A percentile compares a stretch with the other conserved stretches of the same genome.
Evolutionary conservation across 2,113 vertebrate genomes (phyloP).

Genomic region (Paedocypris sp.): DNA sequence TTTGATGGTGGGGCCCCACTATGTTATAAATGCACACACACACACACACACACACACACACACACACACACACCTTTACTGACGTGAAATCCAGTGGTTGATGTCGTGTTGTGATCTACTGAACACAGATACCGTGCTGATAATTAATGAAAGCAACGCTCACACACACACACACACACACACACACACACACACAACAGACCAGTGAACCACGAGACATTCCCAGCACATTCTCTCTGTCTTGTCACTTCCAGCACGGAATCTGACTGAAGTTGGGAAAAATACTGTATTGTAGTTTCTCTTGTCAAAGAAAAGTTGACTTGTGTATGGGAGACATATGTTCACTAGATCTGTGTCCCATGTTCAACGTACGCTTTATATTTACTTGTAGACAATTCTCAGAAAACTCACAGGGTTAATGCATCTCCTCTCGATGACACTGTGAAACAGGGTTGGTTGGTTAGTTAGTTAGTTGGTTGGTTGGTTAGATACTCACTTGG

Average conservation of each 20-base stretch:
- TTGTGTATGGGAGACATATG: background rate
- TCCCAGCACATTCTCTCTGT: constrained; percentile 9
- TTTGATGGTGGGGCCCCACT: background rate
- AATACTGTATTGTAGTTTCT: background rate
- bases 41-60: no score
- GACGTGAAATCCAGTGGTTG: constrained; percentile 17
- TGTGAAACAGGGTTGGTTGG: no score
- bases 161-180: no score
- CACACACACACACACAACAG: no score
- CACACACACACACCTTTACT: constrained; percentile 16
- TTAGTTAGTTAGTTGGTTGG: no score
- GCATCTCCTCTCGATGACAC: no score
- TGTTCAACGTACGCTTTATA: no score
- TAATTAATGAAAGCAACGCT: constrained; percentile 13
- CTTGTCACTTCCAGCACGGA: background rate
- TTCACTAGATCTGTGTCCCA: background rate
- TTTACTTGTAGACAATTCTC: no score
- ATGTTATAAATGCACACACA: background rate
- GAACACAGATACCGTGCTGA: constrained; percentile 7
- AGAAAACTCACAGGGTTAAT: no score
- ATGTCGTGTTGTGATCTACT: constrained; percentile 15
- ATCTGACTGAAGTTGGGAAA: background rate
- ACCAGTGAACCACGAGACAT: constrained; percentile 19
- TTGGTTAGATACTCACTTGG: no score
- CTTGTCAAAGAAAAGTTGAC: background rate